A percentile compares a stretch with the other conserved stretches of the same genome.
Evolutionary conservation across 2,888 invertebrate genomes (phyloP).

Genomic region (Himalopsyche kuldschensis): DNA sequence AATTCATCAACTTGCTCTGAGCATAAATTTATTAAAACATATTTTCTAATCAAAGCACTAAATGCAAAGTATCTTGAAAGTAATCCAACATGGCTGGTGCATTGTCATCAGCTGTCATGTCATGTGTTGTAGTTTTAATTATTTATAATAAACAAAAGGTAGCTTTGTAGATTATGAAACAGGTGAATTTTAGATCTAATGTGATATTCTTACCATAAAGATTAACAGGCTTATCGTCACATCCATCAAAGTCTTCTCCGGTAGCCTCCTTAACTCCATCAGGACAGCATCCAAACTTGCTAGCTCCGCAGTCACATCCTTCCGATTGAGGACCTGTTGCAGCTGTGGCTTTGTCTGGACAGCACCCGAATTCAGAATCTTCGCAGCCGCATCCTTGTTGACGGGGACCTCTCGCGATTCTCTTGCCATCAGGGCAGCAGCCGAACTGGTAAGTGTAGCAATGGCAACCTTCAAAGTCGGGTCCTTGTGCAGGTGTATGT

Average conservation of each 20-base stretch:
- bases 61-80: too few species aligned
- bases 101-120: too few species aligned
- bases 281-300: constrained; percentile 82
- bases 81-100: too few species aligned
- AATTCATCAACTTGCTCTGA: too few species aligned
- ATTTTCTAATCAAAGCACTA: too few species aligned
- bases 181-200: not conserved
- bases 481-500: constrained; percentile 74
- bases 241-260: constrained; percentile 84
- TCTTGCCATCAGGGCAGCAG: constrained; percentile 84
- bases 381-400: constrained; percentile 75
- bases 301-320: constrained; percentile 81
- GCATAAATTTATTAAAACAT: too few species aligned
- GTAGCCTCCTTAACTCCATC: constrained; percentile 78
- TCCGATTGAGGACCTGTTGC: constrained; percentile 74
- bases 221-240: constrained; percentile 68
- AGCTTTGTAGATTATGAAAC: too few species aligned
- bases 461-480: constrained; percentile 78
- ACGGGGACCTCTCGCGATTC: constrained; percentile 68
- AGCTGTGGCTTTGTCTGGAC: constrained; percentile 78
- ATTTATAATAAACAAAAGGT: too few species aligned
- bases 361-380: constrained; percentile 78
- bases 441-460: constrained; percentile 88
- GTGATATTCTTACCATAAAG: constrained; percentile 61
- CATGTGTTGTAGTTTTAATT: too few species aligned